Evolutionary conservation across 2,888 invertebrate genomes (phyloP), one percentile per base, ranked within the genome.

Genomic region (Synanthedon formicaeformis): DNA sequence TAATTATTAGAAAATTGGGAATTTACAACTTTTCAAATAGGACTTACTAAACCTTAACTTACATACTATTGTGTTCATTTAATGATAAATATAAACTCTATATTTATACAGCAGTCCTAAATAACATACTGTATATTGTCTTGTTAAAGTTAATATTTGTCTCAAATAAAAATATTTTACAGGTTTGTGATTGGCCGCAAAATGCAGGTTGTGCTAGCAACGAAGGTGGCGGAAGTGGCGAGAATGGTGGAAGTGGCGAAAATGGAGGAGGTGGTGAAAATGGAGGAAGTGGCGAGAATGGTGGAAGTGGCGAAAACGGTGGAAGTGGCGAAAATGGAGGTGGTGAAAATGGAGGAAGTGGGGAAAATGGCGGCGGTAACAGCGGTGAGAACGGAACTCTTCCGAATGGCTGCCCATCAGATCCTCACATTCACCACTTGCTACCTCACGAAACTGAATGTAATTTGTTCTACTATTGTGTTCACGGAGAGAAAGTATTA

Each of bases 381-480:
- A 51, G 48, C 41, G 40, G 50, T 23, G 27, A 27, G n/a, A 51
- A 23, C 23, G 53, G 45, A 13, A 12, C 3, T 2, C 56, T 58
- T 2, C 45, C 50, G 3, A 61, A 60, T 27, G 67, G 66, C 0
- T 67, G 66, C 16, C 67, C 67, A 0, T 56, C 55, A 12, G 63
- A 69, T 48, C 60, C 34, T 34, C 41, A 60, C 3, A 54, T 62
- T 1, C 62, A 70, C 41, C 52, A 58, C 4, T 60, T 72, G 0
- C 52, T 73, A n/a, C 69, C 73, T 0, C 70, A 73, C 49, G 63
- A 66, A 12, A 56, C 55, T 0, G 56, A 65, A 14, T 75, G 74
- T 51, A 50, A 52, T 18, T 63, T 65, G 52, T 75, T 66, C 61
- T 74, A 76, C 55, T 63, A 68, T 51, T 78, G 76, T 56, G 59